Evolutionary conservation across 2,888 invertebrate genomes (phyloP), one percentile per base, ranked within the genome.

Genomic region (Salpingus planirostris): DNA sequence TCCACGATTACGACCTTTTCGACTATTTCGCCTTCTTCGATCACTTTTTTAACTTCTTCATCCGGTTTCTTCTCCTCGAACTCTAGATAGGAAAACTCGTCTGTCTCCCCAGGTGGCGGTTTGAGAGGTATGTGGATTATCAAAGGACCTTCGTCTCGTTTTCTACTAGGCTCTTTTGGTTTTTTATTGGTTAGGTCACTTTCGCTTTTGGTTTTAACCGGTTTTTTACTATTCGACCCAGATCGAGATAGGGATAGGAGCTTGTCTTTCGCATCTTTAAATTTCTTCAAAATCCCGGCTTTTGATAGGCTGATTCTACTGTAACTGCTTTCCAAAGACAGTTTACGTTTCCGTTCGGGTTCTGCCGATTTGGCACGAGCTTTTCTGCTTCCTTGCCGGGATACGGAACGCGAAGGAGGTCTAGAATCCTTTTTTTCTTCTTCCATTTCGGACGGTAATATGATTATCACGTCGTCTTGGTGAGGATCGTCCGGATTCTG

Each of bases 21-120:
- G n/a, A 38, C 31, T 18, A 31, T 29, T 18, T 33, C 6, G 11
- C 30, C 24, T 18, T 24, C 30, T 10, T 39, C 14, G 22, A 28
- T 15, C 7, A 13, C 21, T 7, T 25, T 2, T 6, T 33, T 25
- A 12, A 10, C 31, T 28, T 18, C 11, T 21, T n/a, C 21, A 24
- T 27, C 26, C 27, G 24, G 22, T 34, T 28, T 29, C 35, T 37
- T 36, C 11, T 46, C 47, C 39, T 52, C 56, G 29, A 52, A 49
- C 45, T 55, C 59, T 7, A 62, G 43, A 42, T 60, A 38, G 0
- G 64, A 64, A 43, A 60, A 63, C 36, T 63, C 62, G 36, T 64
- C 64, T 1, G 51, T 55, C 49, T 57, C 35, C 7, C 62, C 64
- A 8, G 58, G 55, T 2, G 62, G 59, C 22, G 59, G 59, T 50